A percentile compares a stretch with the other conserved stretches of the same genome.
Conservation (phyloP, 2,888 invertebrate species). For the Lycophotia porphyrea region DNA sequence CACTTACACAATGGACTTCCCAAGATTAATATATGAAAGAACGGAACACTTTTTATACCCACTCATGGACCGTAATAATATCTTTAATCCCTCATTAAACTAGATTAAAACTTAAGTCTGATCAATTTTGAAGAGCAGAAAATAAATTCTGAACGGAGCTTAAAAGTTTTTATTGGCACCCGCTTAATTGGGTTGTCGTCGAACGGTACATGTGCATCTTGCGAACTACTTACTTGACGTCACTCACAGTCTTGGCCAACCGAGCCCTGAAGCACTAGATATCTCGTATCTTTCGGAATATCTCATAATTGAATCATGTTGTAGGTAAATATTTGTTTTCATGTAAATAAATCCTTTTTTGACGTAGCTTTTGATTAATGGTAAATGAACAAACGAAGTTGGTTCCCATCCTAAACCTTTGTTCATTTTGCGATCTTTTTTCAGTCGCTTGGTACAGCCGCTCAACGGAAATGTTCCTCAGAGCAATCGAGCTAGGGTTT, state of each 20-base stretch:
- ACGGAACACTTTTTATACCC: not conserved
- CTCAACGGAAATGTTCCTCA: not conserved
- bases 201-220: not conserved
- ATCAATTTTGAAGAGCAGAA: not conserved
- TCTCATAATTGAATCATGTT: constrained; percentile 3
- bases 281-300: not conserved
- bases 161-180: not conserved
- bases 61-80: not conserved
- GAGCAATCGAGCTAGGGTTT: not conserved
- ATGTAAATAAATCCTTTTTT: not conserved
- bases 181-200: not conserved
- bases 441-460: not conserved
- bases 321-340: not conserved
- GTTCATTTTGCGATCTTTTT: not conserved
- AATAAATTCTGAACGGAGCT: constrained; percentile 18
- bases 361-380: not conserved
- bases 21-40: not conserved
- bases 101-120: not conserved
- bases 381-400: not conserved
- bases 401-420: not conserved
- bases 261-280: not conserved
- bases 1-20: not conserved
- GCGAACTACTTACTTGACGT: constrained; percentile 2
- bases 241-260: not conserved
- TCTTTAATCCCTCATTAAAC: not conserved